Evolutionary conservation across 2,113 vertebrate genomes (phyloP).

Genomic region (Hyperoodon ampullatus): DNA sequence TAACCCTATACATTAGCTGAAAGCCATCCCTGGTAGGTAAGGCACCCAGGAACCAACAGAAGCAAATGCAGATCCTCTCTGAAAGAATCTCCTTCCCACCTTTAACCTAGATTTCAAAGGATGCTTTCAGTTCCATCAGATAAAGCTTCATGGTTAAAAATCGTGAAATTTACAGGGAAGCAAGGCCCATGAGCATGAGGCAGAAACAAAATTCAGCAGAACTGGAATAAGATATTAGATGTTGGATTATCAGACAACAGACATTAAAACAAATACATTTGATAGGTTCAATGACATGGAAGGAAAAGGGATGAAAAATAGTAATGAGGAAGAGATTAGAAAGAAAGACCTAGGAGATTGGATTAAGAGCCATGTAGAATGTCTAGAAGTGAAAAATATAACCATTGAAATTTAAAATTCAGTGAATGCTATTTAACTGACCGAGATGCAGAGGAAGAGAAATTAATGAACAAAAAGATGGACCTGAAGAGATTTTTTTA

Average conservation of each 20-base stretch:
- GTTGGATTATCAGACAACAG: not conserved
- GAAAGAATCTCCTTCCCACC: not conserved
- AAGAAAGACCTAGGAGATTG: not conserved
- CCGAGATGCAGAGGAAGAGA: slow-evolving; percentile 6
- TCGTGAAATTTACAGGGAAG: not conserved
- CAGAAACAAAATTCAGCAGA: not conserved
- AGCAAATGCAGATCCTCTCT: not conserved
- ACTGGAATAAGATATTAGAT: not conserved
- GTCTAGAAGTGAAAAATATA: slow-evolving; percentile 19
- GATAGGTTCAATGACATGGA: not conserved
- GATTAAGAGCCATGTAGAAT: not conserved
- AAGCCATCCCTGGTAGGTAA: not conserved
- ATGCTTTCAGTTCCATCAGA: not conserved
- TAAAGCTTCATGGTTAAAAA: not conserved
- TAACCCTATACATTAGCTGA: not conserved
- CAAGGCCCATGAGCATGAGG: not conserved
- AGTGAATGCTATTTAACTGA: not conserved
- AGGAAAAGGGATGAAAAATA: not conserved
- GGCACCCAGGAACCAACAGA: not conserved
- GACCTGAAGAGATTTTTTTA: not conserved
- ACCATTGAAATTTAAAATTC: not conserved
- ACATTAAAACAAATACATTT: not conserved
- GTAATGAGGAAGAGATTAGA: not conserved
- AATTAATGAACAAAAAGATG: not conserved
- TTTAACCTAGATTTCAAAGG: not conserved